Base-by-base conservation (phyloP, 2,888 invertebrate species). In the Tuta absoluta region DNA sequence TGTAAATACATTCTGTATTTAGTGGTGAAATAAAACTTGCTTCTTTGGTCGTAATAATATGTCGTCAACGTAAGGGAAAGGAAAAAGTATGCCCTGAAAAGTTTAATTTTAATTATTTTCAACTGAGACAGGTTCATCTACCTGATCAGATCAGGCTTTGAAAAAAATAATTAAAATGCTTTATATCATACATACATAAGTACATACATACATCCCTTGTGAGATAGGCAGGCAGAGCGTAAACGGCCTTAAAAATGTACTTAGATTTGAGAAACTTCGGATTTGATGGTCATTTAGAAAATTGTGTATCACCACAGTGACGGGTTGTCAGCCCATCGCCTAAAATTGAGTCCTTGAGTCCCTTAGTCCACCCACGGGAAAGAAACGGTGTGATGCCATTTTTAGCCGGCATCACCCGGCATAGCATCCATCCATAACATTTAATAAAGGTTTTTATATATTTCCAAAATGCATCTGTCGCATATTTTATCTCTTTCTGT, bases 401-500 rank as follows among this genome's bases (percentile, higher is more conserved):
- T n/a, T n/a, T n/a, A n/a, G n/a, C n/a, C n/a, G n/a, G n/a, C n/a
- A n/a, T n/a, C n/a, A n/a, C n/a, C n/a, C n/a, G n/a, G n/a, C n/a
- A 45, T 45, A 17, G 17, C n/a, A n/a, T 45, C 45, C 8, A 45
- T 45, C 45, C 45, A 17, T 45, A 45, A 8, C 8, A 45, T 17
- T 45, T 4, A 17, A 5, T 7, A 45, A 45, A 45, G 45, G n/a
- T 45, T n/a, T n/a, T 17, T 45, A 45, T 17, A 5, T 23, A 23
- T 11, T 4, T 5, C 23, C 0, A 23, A 14, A 61, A 49, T 37
- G 37, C 62, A 51, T 62, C 62, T 62, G 62, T 21, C 45, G 12
- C 49, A 17, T 59, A 1, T 49, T 62, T 10, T 19, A 7, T 62
- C 62, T 38, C 37, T 38, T 21, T 62, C 62, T 37, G 37, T 17